These are phyloP conservation scores for Agrochola macilenta DNA, from an alignment of 2,888 invertebrate species.

Conservation along the genomic window DNA sequence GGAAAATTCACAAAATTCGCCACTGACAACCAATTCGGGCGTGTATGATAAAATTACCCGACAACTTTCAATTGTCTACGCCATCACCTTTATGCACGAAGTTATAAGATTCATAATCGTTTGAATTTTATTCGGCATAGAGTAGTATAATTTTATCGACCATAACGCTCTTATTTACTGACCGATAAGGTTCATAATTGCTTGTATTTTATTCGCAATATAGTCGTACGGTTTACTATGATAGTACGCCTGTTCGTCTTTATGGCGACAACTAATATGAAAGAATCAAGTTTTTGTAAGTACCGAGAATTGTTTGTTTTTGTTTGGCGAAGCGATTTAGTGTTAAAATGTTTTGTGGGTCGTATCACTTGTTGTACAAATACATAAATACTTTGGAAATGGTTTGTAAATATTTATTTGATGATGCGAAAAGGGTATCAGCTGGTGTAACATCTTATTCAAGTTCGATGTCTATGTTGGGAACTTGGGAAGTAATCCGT, in stretches of 20 bases:
- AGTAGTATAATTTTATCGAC: constrained; percentile 47
- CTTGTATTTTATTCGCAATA: constrained; percentile 53
- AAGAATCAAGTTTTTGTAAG: constrained; percentile 75
- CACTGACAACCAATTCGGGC: constrained; percentile 76
- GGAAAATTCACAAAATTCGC: constrained; percentile 79
- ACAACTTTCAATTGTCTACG: constrained; percentile 59
- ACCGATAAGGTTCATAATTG: constrained; percentile 56
- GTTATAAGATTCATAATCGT: constrained; percentile 68
- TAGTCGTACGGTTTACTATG: constrained; percentile 62
- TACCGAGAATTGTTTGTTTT: constrained; percentile 74
- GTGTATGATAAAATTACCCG: constrained; percentile 76
- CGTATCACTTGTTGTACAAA: constrained; percentile 44
- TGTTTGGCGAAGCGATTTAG: constrained; percentile 71
- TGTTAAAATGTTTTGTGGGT: constrained; percentile 67
- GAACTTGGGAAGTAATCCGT: background rate
- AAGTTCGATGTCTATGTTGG: background rate
- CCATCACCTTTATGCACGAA: constrained; percentile 60
- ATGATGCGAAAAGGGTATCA: constrained; percentile 8
- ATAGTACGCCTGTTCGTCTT: constrained; percentile 72
- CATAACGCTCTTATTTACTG: constrained; percentile 53
- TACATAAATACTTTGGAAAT: constrained; percentile 38
- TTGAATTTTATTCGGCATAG: constrained; percentile 40
- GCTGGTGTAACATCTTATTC: constrained; percentile 4
- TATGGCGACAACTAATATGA: constrained; percentile 83
- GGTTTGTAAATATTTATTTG: constrained; percentile 44